Evolutionary conservation across 2,113 vertebrate species (phyloP), one percentile per base, ranked within the genome.

Genomic region (Pseudois nayaur): DNA sequence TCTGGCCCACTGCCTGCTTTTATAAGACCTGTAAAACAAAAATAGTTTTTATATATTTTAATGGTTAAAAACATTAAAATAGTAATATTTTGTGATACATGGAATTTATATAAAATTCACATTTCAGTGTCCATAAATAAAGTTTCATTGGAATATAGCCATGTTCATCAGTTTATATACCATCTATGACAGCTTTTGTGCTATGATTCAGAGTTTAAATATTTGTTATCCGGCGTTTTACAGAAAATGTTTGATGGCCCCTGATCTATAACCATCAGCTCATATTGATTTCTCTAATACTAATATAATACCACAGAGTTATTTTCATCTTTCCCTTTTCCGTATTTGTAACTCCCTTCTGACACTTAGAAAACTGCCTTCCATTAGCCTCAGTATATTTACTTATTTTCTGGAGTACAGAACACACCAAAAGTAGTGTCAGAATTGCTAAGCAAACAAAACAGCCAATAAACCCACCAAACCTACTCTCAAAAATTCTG

Each of bases 31-130:
- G 13, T 14, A 89, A 89, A 84, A 15, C 64, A 87, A 92, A 60
- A 89, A 82, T 87, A 43, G 5, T 21, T 82, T 55, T 87, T 59
- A 86, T 14, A 67, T 90, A 96, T 88, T 94, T 96, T 84, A 94
- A 76, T 87, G 90, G 40, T 48, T 92, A 57, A 60, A 95, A 60
- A 48, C 78, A 88, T 62, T 57, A 57, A 83, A 76, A 84, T 25
- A 82, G 50, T 48, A 79, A 64, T 87, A 27, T 89, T 96, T 94
- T 27, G 87, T 82, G 50, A 87, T 15, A 87, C 2, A 57, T 55
- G 40, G 91, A 36, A 59, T 71, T 78, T 55, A 88, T 50, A 67
- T 33, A 84, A 67, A 91, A 67, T 60, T 96, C 23, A 54, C 83
- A 60, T n/a, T 52, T 93, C 43, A 64, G 31, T 36, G 83, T 21